Evolutionary conservation across 2,797 vertebrate species (phyloP), one percentile per base, ranked within the genome.

Genomic region (Catharus ustulatus): DNA sequence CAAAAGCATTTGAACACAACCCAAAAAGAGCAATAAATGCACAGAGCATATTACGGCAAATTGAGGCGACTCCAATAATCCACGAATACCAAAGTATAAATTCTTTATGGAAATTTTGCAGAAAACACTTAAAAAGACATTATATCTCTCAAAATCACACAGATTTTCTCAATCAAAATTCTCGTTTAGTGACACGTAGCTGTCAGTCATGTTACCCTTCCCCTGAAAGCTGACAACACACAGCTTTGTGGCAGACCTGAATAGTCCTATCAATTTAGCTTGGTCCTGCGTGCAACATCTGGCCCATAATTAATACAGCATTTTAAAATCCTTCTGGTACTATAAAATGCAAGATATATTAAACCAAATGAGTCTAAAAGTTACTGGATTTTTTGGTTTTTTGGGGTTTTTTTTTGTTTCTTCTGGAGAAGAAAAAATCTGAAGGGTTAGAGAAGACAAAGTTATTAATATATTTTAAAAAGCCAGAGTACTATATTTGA

Each of bases 241-340:
- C 3, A 78, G n/a, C 13, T 83, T 64, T 23, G 75, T n/a, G 30
- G 49, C 5, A 67, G 76, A 20, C 38, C 63, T 38, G 74, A 93
- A 67, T 12, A 72, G 49, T 68, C 30, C 38, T 45, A 82, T 79
- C 81, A 67, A 16, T 74, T 78, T 75, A 83, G 58, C 51, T 86
- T 92, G 93, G 75, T 69, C 58, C 32, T 5, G 21, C 34, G 15
- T 57, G 18, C 36, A 92, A 89, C 89, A 94, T 94, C 92, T 94
- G 92, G 92, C 51, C 81, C 36, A 45, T 85, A 91, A 94, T 94
- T 95, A 93, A 91, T 89, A 45, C 40, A 90, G 54, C 43, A 69
- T 64, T 97, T 96, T 66, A 83, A 92, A 82, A 87, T 84, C 89
- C 62, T 89, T 81, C 84, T 93, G 87, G 34, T 81, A 45, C 55